A percentile compares a stretch with the other conserved stretches of the same genome.
Conservation (phyloP, 2,113 vertebrate genomes). For the Cariama cristata region DNA sequence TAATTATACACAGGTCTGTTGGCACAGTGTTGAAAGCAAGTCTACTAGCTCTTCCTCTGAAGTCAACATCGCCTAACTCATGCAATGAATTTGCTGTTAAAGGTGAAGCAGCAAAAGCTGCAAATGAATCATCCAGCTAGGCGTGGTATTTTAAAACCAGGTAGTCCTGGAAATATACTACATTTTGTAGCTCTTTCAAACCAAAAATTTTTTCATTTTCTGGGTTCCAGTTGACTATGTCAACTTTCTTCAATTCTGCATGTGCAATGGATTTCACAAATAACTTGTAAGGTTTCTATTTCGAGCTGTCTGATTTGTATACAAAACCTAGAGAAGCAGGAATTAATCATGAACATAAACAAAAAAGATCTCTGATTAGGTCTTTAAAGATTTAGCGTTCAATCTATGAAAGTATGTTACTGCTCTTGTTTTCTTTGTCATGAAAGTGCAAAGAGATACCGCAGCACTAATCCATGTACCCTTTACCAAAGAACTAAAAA, state of each 20-base stretch:
- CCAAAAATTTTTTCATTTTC: background rate
- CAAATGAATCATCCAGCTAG: background rate
- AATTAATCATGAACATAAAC: background rate
- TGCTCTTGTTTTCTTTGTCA: background rate
- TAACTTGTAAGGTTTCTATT: background rate
- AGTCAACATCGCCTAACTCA: background rate
- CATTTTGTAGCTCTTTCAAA: background rate
- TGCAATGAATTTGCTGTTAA: background rate
- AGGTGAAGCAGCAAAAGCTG: background rate
- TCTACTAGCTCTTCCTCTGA: background rate
- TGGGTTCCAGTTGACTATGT: background rate
- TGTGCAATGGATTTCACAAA: background rate
- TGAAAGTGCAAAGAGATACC: background rate
- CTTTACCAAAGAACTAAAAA: background rate
- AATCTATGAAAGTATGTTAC: background rate
- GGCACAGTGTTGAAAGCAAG: background rate
- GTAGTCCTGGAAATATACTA: background rate
- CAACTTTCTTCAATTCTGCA: background rate
- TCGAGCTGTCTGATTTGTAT: background rate
- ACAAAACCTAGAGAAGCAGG: background rate
- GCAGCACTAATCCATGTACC: background rate
- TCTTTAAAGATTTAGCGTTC: background rate
- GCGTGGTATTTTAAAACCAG: background rate
- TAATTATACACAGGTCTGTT: background rate
- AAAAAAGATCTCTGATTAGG: background rate